Evolutionary conservation across 2,113 vertebrate species (phyloP).

Genomic region (Rissa tridactyla): DNA sequence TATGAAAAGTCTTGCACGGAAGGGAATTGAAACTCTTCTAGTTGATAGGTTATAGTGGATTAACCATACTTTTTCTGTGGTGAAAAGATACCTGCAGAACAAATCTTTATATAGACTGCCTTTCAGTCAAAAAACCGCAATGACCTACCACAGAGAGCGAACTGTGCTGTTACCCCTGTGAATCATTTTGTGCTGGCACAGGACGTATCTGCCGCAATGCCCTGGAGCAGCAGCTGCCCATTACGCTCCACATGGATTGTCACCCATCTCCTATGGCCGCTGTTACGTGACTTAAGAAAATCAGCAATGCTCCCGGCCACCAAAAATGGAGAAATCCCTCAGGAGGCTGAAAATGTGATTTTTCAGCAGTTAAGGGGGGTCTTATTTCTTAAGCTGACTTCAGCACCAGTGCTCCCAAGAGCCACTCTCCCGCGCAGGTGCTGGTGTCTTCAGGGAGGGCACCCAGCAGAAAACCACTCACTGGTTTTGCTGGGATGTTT

Average conservation of each 20-base stretch:
- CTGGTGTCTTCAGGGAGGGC: neutral
- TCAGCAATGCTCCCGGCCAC: neutral
- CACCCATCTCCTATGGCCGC: neutral
- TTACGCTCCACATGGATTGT: neutral
- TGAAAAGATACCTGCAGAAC: neutral
- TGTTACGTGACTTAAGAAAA: neutral
- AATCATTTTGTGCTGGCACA: neutral
- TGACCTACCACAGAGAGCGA: neutral
- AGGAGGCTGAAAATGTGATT: neutral
- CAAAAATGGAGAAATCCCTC: neutral
- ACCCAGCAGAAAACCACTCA: neutral
- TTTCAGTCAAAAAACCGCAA: neutral
- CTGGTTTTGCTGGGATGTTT: neutral
- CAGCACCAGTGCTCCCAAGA: neutral
- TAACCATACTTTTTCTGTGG: neutral
- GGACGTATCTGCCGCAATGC: neutral
- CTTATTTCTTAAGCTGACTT: neutral
- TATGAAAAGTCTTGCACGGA: neutral
- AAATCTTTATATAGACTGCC: neutral
- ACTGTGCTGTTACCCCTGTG: accelerated
- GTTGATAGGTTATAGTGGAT: neutral
- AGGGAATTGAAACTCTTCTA: neutral
- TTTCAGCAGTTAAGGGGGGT: neutral
- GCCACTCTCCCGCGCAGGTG: neutral
- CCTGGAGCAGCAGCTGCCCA: neutral